Evolutionary conservation across 1,140 invertebrate species (phyloP), one percentile per base, ranked within the genome.

Genomic region (Nasonia vitripennis): DNA sequence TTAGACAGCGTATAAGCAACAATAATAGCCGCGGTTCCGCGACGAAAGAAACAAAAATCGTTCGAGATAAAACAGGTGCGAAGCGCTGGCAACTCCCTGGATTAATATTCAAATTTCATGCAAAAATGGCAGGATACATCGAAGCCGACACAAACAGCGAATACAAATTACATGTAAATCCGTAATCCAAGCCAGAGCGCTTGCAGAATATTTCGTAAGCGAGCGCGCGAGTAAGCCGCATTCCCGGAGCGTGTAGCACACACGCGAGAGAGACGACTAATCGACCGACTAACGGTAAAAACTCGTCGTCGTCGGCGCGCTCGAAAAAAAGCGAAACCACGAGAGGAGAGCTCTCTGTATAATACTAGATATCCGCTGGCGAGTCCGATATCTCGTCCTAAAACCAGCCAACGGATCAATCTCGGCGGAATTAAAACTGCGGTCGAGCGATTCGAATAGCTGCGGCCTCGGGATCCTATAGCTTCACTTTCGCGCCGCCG

Each of bases 131-230:
- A 20, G 0, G 45, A 41, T 14, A 55, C 45, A 74, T 73, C 20
- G 55, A 62, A 62, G 20, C 17, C 6, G 4, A n/a, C 34, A 23
- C 70, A 17, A 31, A 73, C 70, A 41, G 31, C n/a, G 48, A 62
- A 77, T 77, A 73, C 48, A 62, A 34, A 74, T 74, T 14, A 37
- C 37, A 62, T 34, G 51, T 7, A 62, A 62, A 23, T 75, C 34
- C 31, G 62, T 77, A 68, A 55, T 68, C 7, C 14, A 27, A 73
- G 6, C 41, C 48, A 41, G 1, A 27, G 12, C 11, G 51, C 11
- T 68, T n/a, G 82, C 74, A 78, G 68, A 62, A 79, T 10, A 34
- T 73, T 55, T 73, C 77, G 77, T 79, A 84, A 79, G 75, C 10
- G 41, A 79, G 75, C 10, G 41, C 2, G 74, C 10, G 74, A 62